These are phyloP conservation scores for Microcebus tavaratra DNA, from an alignment of 2,113 vertebrate genomes.

Conservation along the genomic window DNA sequence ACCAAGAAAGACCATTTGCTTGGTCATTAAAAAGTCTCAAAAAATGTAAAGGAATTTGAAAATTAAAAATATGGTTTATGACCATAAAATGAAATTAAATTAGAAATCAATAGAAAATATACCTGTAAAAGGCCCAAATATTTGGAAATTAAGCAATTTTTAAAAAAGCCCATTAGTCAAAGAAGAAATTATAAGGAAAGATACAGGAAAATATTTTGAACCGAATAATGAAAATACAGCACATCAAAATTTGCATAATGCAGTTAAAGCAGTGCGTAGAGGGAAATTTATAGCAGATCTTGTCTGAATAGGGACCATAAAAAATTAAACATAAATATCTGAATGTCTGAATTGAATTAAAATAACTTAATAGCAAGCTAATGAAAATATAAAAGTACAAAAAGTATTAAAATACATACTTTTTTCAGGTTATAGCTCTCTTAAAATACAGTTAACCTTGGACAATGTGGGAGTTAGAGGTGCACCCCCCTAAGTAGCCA, in stretches of 20 bases:
- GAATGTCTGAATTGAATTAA: background rate
- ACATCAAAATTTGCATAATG: background rate
- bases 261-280: background rate
- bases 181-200: background rate
- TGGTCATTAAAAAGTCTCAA: background rate
- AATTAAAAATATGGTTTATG: background rate
- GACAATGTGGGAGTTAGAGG: background rate
- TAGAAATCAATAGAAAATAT: background rate
- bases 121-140: background rate
- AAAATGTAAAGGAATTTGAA: background rate
- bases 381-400: background rate
- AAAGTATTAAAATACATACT: background rate
- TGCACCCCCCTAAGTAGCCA: background rate
- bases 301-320: background rate
- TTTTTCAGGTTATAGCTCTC: background rate
- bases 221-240: background rate
- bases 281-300: background rate
- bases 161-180: background rate
- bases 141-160: background rate
- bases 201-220: constrained; percentile 15
- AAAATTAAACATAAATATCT: background rate
- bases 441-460: background rate
- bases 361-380: background rate
- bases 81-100: background rate
- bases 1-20: background rate